Evolutionary conservation across 1,140 invertebrate genomes (phyloP).

Genomic region (Bombus cullumanus): DNA sequence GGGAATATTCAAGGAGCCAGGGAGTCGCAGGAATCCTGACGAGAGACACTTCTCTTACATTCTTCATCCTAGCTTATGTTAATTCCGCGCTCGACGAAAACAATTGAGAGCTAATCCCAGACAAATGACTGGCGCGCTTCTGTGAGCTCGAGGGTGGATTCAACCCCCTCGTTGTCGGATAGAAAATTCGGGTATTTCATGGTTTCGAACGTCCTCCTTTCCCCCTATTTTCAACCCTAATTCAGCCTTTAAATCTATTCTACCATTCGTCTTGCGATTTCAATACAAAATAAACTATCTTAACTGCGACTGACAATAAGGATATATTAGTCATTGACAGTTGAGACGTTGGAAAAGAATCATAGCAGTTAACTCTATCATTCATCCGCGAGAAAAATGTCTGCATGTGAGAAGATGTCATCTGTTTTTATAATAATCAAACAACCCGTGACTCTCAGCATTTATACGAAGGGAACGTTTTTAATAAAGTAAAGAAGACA

Average conservation of each 20-base stretch:
- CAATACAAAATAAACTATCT: not conserved
- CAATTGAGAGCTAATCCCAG: slow-evolving; percentile 82
- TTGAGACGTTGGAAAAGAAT: not conserved
- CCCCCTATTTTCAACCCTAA: not conserved
- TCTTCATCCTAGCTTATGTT: slow-evolving; percentile 83
- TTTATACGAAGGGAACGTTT: too few relatives aligned
- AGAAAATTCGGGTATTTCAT: slow-evolving; percentile 57
- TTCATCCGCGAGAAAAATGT: not conserved
- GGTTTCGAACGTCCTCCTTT: slow-evolving; percentile 44
- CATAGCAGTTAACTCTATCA: not conserved
- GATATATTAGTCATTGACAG: not conserved
- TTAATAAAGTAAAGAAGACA: too few relatives aligned
- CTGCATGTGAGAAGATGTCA: too few relatives aligned
- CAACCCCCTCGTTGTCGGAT: slow-evolving; percentile 20
- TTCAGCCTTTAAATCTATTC: not conserved
- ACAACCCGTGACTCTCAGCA: too few relatives aligned
- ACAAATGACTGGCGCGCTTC: slow-evolving; percentile 80
- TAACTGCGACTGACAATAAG: not conserved
- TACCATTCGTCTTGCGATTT: not conserved
- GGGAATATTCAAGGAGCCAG: slow-evolving; percentile 66
- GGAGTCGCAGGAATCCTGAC: slow-evolving; percentile 63
- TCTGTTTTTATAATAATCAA: too few relatives aligned
- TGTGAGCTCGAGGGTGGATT: slow-evolving; percentile 53
- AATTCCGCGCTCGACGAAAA: slow-evolving; percentile 79
- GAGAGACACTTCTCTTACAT: slow-evolving; percentile 74